Conservation (phyloP, 2,888 invertebrate genomes). For the Keiferia lycopersicella region DNA sequence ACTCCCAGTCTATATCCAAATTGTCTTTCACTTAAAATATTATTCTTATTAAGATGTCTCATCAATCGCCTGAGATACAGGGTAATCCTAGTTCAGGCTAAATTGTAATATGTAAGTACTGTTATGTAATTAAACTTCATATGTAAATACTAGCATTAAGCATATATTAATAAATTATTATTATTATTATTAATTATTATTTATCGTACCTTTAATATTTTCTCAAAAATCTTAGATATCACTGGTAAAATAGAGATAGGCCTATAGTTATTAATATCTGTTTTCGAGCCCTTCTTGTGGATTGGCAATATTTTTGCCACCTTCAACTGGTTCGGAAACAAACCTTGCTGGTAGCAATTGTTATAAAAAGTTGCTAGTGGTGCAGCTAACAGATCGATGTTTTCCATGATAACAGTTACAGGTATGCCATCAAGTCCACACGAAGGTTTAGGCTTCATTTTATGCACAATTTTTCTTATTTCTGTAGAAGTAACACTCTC, state of each 20-base stretch:
- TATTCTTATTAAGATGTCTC: neutral
- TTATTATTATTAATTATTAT: no score
- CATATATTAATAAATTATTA: no score
- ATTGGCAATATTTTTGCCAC: neutral
- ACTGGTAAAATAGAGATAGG: neutral
- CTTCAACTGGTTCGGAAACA: neutral
- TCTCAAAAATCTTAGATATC: neutral
- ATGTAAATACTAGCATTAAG: no score
- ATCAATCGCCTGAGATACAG: no score
- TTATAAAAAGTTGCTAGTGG: neutral
- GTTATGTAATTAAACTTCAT: no score
- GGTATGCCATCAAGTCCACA: neutral
- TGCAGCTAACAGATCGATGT: neutral
- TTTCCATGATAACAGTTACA: neutral
- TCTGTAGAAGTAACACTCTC: no score
- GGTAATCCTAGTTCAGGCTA: no score
- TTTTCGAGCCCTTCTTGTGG: neutral
- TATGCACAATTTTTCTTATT: no score
- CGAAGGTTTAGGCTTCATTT: no score
- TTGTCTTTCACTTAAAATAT: neutral
- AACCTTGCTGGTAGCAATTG: neutral
- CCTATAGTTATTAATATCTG: neutral
- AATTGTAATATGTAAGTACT: no score
- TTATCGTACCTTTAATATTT: neutral
- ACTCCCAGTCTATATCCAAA: neutral